A percentile compares a stretch with the other conserved stretches of the same genome.
These are phyloP conservation scores for Harmothoe impar DNA, from an alignment of 2,888 invertebrate species.

Conservation along the genomic window DNA sequence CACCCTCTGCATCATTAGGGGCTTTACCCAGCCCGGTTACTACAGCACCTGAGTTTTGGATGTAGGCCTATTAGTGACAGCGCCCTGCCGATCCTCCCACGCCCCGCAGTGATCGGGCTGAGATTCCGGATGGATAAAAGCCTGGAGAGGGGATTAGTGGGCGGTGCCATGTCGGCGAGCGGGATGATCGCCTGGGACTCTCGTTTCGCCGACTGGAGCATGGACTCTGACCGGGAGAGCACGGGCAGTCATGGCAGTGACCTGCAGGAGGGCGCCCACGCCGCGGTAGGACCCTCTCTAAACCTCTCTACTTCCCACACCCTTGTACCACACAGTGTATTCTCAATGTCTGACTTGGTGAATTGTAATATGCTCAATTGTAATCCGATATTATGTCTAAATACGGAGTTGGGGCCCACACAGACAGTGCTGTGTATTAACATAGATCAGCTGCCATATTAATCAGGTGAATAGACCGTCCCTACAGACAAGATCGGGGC, in stretches of 20 bases:
- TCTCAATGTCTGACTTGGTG: too few relatives aligned
- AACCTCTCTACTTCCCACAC: too few relatives aligned
- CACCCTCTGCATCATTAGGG: background rate
- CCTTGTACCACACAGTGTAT: too few relatives aligned
- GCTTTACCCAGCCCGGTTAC: background rate
- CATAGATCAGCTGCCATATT: too few relatives aligned
- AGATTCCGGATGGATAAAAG: background rate
- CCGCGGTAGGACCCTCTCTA: background rate
- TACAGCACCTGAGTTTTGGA: background rate
- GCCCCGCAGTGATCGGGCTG: background rate
- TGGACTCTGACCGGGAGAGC: conserved; percentile 34
- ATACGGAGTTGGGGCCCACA: too few relatives aligned
- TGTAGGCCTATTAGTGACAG: background rate
- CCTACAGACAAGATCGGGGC: too few relatives aligned
- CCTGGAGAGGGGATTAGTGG: conserved; percentile 17
- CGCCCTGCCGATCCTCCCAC: background rate
- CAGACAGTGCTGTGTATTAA: too few relatives aligned
- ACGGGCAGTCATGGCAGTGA: conserved; percentile 42
- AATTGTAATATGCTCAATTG: too few relatives aligned
- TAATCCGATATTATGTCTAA: too few relatives aligned
- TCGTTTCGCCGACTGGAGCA: conserved; percentile 34
- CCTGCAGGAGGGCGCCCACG: background rate
- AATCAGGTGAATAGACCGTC: too few relatives aligned
- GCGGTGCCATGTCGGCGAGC: background rate
- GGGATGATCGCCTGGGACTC: conserved; percentile 24